phyloP scores from a whole-genome alignment of 2,888 invertebrate genomes.

The Cataglyphis cursor region DNA sequence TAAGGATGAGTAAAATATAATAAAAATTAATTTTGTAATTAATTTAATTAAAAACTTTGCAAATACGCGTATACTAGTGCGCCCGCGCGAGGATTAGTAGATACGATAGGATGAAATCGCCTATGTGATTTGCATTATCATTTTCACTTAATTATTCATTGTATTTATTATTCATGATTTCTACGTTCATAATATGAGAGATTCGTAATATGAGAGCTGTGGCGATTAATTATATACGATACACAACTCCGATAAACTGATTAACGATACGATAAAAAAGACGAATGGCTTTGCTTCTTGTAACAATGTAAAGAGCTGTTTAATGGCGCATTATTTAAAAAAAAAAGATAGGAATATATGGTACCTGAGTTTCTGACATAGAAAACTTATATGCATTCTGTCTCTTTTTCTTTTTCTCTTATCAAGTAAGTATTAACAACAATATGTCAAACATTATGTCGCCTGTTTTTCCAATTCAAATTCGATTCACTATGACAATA shows the following conservation, averaged over 20 bases:
- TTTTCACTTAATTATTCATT: constrained; percentile 30
- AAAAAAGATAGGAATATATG: constrained; percentile 28
- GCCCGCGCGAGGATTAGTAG: constrained; percentile 12
- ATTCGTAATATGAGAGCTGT: constrained; percentile 14
- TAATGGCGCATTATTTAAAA: not conserved
- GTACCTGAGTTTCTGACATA: not conserved
- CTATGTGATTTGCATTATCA: constrained; percentile 35
- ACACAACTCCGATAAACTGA: constrained; percentile 7
- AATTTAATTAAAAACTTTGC: not conserved
- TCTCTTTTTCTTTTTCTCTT: not conserved
- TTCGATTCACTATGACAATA: not conserved
- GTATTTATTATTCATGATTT: constrained; percentile 51
- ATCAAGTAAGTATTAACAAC: not conserved
- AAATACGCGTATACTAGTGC: not conserved
- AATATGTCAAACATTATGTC: not conserved
- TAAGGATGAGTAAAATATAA: not conserved
- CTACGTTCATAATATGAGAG: constrained; percentile 31
- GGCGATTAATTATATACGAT: constrained; percentile 33
- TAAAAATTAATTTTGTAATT: not conserved
- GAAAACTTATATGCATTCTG: not conserved
- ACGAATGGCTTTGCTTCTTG: constrained; percentile 6
- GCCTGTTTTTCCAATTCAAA: not conserved
- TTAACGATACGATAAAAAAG: constrained; percentile 18
- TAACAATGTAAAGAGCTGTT: constrained; percentile 6
- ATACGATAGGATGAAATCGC: constrained; percentile 23